Percentiles rank a stretch among this genome's conserved stretches.
These are phyloP conservation scores for Drosophila neotestacea DNA, from an alignment of 2,888 invertebrate species.

Conservation along the genomic window DNA sequence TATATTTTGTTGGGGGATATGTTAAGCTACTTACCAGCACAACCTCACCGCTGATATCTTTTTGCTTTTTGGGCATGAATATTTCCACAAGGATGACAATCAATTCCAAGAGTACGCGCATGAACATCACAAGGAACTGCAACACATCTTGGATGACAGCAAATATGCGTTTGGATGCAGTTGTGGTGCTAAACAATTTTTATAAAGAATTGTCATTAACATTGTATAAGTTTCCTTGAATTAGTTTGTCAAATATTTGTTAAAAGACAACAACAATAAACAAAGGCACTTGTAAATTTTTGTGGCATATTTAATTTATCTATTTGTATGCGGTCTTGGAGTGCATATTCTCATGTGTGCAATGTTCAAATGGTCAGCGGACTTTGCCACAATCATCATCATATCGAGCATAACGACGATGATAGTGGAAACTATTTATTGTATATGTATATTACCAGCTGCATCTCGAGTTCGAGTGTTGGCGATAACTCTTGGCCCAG, in stretches of 20 bases:
- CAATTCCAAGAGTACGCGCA: conserved; percentile 73
- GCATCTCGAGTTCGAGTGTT: conserved; percentile 44
- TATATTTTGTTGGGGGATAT: neutral
- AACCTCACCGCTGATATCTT: conserved; percentile 91
- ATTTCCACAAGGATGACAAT: conserved; percentile 55
- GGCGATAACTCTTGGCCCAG: conserved; percentile 67
- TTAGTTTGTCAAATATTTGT: conserved; percentile 23
- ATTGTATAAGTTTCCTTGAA: conserved; percentile 16
- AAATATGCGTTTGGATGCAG: conserved; percentile 79
- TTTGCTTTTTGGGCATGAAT: conserved; percentile 86
- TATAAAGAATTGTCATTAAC: neutral
- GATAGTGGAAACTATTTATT: conserved; percentile 43
- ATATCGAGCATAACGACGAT: conserved; percentile 46
- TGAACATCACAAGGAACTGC: conserved; percentile 77
- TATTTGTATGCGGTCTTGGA: conserved; percentile 58
- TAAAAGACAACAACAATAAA: conserved; percentile 10
- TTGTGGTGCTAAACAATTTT: conserved; percentile 74
- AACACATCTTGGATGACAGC: conserved; percentile 75
- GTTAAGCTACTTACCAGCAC: conserved; percentile 89
- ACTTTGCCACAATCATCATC: conserved; percentile 58
- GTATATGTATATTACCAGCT: conserved; percentile 1
- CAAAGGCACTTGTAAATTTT: conserved; percentile 6
- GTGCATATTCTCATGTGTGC: conserved; percentile 36
- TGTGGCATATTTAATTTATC: conserved; percentile 51
- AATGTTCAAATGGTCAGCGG: conserved; percentile 58